Conservation (phyloP, 1,140 invertebrate genomes). For the Arion vulgaris region DNA sequence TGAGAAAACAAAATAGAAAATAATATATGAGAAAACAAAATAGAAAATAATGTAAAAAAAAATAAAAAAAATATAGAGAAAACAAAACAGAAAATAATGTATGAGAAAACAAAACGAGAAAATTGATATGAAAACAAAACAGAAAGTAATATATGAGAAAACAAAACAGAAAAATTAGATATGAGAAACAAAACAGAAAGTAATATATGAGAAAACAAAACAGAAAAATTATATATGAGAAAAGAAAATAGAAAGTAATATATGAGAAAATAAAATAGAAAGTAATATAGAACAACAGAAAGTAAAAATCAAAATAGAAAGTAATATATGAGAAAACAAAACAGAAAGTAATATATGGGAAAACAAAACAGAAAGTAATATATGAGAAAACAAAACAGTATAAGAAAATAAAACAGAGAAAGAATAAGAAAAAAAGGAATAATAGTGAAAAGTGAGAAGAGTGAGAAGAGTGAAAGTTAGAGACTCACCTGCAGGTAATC, state of each 20-base stretch:
- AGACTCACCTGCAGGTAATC: conserved; percentile 53
- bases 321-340: not conserved
- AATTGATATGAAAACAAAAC: too few relatives aligned
- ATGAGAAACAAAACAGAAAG: not conserved
- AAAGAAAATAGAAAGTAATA: not conserved
- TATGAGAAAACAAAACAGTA: not conserved
- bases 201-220: not conserved
- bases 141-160: not conserved
- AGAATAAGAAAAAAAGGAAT: not conserved
- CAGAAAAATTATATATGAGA: too few relatives aligned
- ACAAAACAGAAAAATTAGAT: not conserved
- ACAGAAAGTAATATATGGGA: not conserved
- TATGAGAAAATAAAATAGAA: not conserved
- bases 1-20: not conserved
- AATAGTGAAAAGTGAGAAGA: not conserved
- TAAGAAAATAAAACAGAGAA: not conserved
- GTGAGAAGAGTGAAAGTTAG: not conserved
- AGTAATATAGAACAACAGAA: not conserved
- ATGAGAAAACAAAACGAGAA: not conserved
- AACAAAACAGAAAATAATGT: not conserved
- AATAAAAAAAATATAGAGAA: not conserved
- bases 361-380: not conserved
- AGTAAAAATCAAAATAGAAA: not conserved
- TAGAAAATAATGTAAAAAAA: not conserved
- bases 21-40: not conserved